These are phyloP conservation scores for Adelognathus sp. DNA, from an alignment of 2,888 invertebrate species.

Conservation along the genomic window DNA sequence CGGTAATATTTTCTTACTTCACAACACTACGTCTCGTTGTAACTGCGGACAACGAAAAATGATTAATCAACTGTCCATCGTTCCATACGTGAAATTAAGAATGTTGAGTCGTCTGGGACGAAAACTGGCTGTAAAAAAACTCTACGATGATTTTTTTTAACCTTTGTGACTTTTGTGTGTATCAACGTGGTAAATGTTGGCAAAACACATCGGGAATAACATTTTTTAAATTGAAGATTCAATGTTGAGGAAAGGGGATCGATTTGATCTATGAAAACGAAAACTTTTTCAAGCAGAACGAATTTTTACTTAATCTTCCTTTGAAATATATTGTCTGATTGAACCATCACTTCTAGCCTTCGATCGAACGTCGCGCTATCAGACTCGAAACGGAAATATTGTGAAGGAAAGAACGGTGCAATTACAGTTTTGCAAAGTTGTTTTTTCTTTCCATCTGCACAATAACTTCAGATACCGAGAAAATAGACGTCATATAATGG, in stretches of 20 bases:
- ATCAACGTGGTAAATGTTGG: no score
- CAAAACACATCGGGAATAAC: no score
- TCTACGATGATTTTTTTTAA: no score
- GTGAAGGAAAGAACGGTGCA: background rate
- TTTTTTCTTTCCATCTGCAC: background rate
- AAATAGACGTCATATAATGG: background rate
- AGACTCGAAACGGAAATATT: background rate
- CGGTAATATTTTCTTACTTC: constrained; percentile 39
- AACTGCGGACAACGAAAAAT: background rate
- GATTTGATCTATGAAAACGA: background rate
- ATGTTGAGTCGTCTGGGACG: no score
- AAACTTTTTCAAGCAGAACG: background rate
- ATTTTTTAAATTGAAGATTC: no score
- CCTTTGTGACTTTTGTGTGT: no score
- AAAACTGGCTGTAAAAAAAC: no score
- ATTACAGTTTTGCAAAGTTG: background rate
- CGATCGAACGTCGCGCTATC: background rate
- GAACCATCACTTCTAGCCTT: no score
- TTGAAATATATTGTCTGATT: no score
- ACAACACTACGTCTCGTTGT: constrained; percentile 41
- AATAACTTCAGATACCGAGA: no score
- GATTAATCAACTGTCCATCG: background rate
- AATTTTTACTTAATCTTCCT: no score
- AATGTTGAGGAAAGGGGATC: background rate
- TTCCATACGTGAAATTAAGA: background rate